Evolutionary conservation across 2,797 vertebrate species (phyloP), one percentile per base, ranked within the genome.

Genomic region (Babyrousa celebensis): DNA sequence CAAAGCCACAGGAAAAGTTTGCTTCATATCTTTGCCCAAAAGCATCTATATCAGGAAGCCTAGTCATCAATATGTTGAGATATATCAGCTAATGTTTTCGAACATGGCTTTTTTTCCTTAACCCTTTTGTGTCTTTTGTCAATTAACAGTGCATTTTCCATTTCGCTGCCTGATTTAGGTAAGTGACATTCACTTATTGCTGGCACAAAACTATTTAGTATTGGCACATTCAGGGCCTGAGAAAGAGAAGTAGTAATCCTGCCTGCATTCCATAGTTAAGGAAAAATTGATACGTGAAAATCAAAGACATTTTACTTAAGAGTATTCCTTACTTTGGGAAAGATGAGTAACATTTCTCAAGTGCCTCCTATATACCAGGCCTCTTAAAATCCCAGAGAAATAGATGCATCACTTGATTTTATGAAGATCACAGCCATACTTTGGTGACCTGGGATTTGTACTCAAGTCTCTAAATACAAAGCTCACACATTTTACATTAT

Each of bases 91-190:
- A 32, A 74, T 63, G 16, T 72, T 52, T 94, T 65, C 29, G 36
- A 32, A 60, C 12, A 15, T 70, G 40, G 5, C n/a, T 71, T 85
- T 87, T 87, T 48, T n/a, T 12, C 7, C 29, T 72, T 97, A 92
- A 97, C 71, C 27, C 71, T 56, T 56, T 62, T 79, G 2, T 96
- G n/a, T 94, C 77, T 94, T 97, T 93, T 96, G 56, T 95, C 80
- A 91, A 91, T 87, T 93, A 60, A 2, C 98, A 99, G 98, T 12
- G 96, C 96, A n/a, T 48, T 97, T 98, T 99, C 98, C 62, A 21
- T 97, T 82, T 99, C 98, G 0, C 78, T 96, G 48, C 98, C 98
- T 84, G 97, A 98, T 87, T 91, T 98, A 97, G 98, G 99, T 99
- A 98, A 99, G 99, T 78, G 78, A n/a, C 18, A 12, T 21, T 23